These are phyloP conservation scores for Cosmia trapezina DNA, from an alignment of 2,888 invertebrate genomes.

Conservation along the genomic window DNA sequence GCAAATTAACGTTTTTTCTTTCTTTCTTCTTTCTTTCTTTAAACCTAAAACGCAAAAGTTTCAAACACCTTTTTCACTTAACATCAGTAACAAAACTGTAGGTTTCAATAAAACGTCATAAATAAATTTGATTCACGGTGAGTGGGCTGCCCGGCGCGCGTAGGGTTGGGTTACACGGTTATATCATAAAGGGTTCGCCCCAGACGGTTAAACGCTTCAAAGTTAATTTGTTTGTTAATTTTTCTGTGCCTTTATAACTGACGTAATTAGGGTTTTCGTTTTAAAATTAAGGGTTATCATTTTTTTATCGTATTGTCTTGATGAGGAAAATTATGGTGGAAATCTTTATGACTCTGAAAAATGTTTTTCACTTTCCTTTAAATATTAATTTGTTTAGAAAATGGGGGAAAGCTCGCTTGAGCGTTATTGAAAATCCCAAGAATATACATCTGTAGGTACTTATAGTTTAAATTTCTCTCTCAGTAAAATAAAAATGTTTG, in stretches of 20 bases:
- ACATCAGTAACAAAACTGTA: slow-evolving; percentile 26
- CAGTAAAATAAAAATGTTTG: neutral
- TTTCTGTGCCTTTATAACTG: slow-evolving; percentile 76
- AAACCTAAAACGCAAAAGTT: neutral
- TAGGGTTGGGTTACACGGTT: slow-evolving; percentile 81
- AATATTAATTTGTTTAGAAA: neutral
- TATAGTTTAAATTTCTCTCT: neutral
- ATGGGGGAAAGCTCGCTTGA: too few species aligned
- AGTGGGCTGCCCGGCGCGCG: slow-evolving; percentile 67
- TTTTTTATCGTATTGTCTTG: slow-evolving; percentile 62
- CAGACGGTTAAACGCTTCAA: slow-evolving; percentile 82
- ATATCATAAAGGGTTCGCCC: slow-evolving; percentile 84
- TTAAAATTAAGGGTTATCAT: slow-evolving; percentile 68
- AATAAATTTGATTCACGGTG: slow-evolving; percentile 72
- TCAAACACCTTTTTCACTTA: slow-evolving; percentile 20
- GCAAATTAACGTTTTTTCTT: too few species aligned
- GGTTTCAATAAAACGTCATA: slow-evolving; percentile 60
- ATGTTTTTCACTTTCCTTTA: neutral
- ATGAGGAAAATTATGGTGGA: slow-evolving; percentile 30
- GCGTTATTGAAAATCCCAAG: neutral
- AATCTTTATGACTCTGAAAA: slow-evolving; percentile 15
- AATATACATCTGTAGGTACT: too few species aligned
- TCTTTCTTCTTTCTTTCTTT: too few species aligned
- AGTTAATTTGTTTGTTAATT: slow-evolving; percentile 87
- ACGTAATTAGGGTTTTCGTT: slow-evolving; percentile 70